A percentile compares a stretch with the other conserved stretches of the same genome.
These are phyloP conservation scores for Ahaetulla prasina DNA, from an alignment of 2,113 vertebrate species.

Conservation along the genomic window DNA sequence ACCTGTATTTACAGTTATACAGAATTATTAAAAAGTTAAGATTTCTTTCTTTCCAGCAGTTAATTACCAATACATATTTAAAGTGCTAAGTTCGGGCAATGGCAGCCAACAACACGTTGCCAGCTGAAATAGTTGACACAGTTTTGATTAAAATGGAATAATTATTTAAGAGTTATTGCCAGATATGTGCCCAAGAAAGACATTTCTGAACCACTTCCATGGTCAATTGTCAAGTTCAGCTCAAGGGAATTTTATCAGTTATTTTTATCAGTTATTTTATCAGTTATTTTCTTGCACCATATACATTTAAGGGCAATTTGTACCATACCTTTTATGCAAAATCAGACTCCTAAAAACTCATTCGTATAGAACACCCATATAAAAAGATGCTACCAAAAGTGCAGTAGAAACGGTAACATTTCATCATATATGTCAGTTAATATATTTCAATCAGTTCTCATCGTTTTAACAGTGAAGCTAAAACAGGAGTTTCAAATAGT, in stretches of 20 bases:
- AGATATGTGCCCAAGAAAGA: not conserved
- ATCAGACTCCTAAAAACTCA: not conserved
- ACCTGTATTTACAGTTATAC: slow-evolving; percentile 40
- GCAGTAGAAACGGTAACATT: slow-evolving; percentile 42
- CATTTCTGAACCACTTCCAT: not conserved
- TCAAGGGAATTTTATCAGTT: slow-evolving; percentile 27
- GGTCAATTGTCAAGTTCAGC: not conserved
- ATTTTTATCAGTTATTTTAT: slow-evolving; percentile 12
- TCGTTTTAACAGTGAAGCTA: not conserved
- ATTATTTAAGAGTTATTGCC: not conserved
- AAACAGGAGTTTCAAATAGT: slow-evolving; percentile 23
- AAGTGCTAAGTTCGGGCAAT: slow-evolving; percentile 60
- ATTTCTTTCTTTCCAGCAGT: slow-evolving; percentile 29
- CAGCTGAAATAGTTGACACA: not conserved
- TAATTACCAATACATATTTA: slow-evolving; percentile 37
- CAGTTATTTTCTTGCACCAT: not conserved
- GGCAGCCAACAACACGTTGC: not conserved
- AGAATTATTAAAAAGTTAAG: slow-evolving; percentile 41
- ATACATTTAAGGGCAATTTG: not conserved
- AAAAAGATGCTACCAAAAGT: slow-evolving; percentile 39
- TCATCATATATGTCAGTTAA: slow-evolving; percentile 29
- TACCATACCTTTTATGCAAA: not conserved
- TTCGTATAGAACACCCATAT: slow-evolving; percentile 5
- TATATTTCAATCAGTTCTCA: slow-evolving; percentile 37
- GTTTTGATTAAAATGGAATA: not conserved